phyloP scores from a whole-genome alignment of 1,140 invertebrate species.

The Ips typographus region DNA sequence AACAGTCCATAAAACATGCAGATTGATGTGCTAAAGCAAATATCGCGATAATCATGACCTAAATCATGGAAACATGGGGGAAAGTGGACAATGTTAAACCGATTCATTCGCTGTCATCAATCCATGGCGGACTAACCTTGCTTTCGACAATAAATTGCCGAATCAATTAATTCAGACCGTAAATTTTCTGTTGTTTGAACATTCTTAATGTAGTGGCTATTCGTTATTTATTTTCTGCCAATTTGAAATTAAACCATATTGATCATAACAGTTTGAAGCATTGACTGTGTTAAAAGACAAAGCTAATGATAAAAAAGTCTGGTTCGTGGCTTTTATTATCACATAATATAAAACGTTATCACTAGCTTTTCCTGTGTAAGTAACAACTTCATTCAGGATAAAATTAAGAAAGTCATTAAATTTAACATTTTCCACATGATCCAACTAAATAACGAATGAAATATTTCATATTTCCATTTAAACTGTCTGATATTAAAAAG shows the following conservation, averaged over 20 bases:
- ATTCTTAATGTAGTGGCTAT: constrained; percentile 20
- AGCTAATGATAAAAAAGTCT: no score
- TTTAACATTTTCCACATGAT: no score
- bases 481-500: background rate
- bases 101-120: constrained; percentile 35
- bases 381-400: no score
- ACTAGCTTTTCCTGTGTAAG: no score
- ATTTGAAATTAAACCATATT: no score
- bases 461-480: background rate
- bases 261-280: no score
- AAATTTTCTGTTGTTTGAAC: constrained; percentile 27
- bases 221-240: no score
- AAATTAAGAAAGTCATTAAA: no score
- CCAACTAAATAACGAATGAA: background rate
- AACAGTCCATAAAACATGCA: constrained; percentile 27
- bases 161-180: constrained; percentile 33
- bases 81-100: constrained; percentile 34
- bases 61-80: constrained; percentile 27
- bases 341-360: no score
- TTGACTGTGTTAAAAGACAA: no score
- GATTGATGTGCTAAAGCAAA: constrained; percentile 25
- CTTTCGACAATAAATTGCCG: constrained; percentile 28
- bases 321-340: no score
- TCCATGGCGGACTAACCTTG: constrained; percentile 29
- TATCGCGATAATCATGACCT: constrained; percentile 32